Base-by-base conservation (phyloP, 2,888 invertebrate genomes). In the Netelia fuscicornis region DNA sequence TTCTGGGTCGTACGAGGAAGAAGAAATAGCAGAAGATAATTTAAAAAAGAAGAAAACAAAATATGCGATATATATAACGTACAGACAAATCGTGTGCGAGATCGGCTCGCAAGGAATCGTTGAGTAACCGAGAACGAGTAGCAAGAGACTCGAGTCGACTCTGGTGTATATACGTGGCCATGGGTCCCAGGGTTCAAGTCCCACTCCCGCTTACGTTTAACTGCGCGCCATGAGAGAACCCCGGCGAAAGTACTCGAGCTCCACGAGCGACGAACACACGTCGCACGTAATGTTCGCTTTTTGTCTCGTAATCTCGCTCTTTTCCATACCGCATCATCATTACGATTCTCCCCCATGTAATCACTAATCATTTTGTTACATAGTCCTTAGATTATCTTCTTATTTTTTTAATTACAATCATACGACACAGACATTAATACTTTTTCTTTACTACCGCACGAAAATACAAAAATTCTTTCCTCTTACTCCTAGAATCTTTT, bases 111-210 rank as follows among this genome's bases (percentile, higher is more conserved):
- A 86, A 88, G 89, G 85, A 88, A 91, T 89, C 89, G 85, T 62
- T 87, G 89, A 91, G 91, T 89, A 91, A 90, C 90, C 91, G 91
- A 89, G 88, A 91, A 89, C 89, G 88, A 92, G 90, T 91, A 91
- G 89, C 90, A 89, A 87, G 90, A 92, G 91, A 90, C 86, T 90
- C 90, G 91, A 89, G 89, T 88, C 89, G 86, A 84, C 86, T 86
- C 88, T 87, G 81, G 89, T 87, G 91, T 92, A 91, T 92, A 91
- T 92, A 91, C 88, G 90, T 86, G 90, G 89, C 90, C 90, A 90
- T 89, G 89, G 90, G 90, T 88, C 91, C 89, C 91, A 90, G 92
- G 89, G 90, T 91, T 91, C 90, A 90, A 91, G 91, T 91, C 92
- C 88, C 90, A 86, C 89, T 92, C 92, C 90, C 91, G 84, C 91